Evolutionary conservation across 2,113 vertebrate genomes (phyloP).

Genomic region (Pithys albifrons): DNA sequence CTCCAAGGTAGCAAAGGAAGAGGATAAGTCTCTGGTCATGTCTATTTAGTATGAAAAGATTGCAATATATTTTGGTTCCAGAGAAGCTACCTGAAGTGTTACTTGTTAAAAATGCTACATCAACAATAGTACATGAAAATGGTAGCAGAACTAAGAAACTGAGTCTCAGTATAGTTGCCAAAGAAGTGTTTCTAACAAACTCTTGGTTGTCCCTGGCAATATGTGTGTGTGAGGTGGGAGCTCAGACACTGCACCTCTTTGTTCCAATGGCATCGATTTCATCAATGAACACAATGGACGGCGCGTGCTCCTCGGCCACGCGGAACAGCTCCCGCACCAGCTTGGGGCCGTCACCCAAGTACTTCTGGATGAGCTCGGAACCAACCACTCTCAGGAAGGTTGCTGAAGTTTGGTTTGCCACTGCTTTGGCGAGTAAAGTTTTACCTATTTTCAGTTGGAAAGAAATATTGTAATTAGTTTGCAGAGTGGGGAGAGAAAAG

Average conservation of each 20-base stretch:
- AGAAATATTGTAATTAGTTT: not conserved
- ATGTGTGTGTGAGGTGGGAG: accelerated
- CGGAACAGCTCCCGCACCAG: conserved; percentile 94
- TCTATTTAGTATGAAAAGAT: not conserved
- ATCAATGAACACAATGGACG: conserved; percentile 97
- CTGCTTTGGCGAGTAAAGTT: conserved; percentile 95
- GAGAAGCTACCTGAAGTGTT: not conserved
- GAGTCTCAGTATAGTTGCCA: accelerated
- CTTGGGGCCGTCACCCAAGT: conserved; percentile 93
- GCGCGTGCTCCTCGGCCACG: conserved; percentile 94
- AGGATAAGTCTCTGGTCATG: accelerated
- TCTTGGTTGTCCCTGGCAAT: accelerated
- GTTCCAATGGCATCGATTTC: conserved; percentile 98
- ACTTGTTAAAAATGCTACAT: not conserved
- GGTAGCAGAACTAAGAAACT: not conserved
- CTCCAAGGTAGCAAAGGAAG: not conserved
- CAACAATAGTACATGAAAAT: not conserved
- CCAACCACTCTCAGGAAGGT: conserved; percentile 96
- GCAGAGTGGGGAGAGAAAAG: accelerated
- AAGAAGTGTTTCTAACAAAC: not conserved
- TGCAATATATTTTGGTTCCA: not conserved
- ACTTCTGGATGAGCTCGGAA: conserved; percentile 97
- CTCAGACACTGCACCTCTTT: conserved; percentile 79
- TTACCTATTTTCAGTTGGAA: conserved; percentile 81
- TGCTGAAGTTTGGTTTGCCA: conserved; percentile 97